Percentiles rank a stretch among this genome's conserved stretches.
These are phyloP conservation scores for Oenanthe melanoleuca DNA, from an alignment of 2,113 vertebrate genomes.

Conservation along the genomic window DNA sequence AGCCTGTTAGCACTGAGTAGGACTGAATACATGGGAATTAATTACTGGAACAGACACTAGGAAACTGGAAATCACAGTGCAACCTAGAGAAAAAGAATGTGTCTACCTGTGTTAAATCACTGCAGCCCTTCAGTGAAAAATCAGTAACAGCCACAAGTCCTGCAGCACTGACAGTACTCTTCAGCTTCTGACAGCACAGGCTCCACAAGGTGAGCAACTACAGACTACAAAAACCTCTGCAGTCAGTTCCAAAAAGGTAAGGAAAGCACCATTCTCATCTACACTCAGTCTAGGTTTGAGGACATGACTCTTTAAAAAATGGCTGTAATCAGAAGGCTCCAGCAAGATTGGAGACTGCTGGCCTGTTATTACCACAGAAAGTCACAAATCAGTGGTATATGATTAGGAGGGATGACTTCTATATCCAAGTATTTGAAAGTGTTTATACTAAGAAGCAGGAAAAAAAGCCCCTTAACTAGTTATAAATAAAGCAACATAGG, in stretches of 20 bases:
- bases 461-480: not conserved
- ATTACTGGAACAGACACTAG: not conserved
- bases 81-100: not conserved
- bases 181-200: not conserved
- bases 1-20: not conserved
- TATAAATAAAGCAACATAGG: not conserved
- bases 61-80: not conserved
- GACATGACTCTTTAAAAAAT: not conserved
- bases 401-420: not conserved
- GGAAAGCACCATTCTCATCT: not conserved
- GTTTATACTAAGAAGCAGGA: not conserved
- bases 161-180: not conserved
- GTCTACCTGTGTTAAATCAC: rapidly evolving
- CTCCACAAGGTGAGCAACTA: not conserved
- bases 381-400: not conserved
- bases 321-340: not conserved
- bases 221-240: not conserved
- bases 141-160: not conserved
- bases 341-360: not conserved
- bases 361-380: not conserved
- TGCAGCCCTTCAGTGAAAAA: not conserved
- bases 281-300: not conserved
- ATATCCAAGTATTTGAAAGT: not conserved
- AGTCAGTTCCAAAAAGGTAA: not conserved
- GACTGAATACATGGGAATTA: not conserved